These are phyloP conservation scores for Thera obeliscata DNA, from an alignment of 2,888 invertebrate genomes.

Conservation along the genomic window DNA sequence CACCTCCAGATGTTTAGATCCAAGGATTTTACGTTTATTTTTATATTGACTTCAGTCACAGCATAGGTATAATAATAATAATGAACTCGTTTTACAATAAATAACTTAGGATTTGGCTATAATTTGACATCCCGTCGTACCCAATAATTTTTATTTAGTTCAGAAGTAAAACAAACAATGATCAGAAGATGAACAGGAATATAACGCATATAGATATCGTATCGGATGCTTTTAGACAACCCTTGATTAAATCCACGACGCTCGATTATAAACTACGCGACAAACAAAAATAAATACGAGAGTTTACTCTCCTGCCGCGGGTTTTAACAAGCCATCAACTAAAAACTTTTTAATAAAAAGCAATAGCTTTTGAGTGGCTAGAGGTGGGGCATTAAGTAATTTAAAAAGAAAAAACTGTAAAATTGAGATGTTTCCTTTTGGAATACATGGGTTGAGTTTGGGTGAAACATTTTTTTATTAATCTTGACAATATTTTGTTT, in stretches of 20 bases:
- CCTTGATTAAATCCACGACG: conserved; percentile 26
- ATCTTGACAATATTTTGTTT: too few species aligned
- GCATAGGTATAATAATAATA: too few species aligned
- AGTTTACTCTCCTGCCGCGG: conserved; percentile 27
- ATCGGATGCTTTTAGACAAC: background rate
- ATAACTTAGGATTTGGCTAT: too few species aligned
- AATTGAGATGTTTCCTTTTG: background rate
- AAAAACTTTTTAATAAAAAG: conserved; percentile 8
- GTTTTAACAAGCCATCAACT: conserved; percentile 23
- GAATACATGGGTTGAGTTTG: too few species aligned
- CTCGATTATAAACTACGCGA: conserved; percentile 37
- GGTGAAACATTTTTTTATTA: too few species aligned
- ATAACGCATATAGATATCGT: background rate
- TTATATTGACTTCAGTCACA: too few species aligned
- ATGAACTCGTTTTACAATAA: too few species aligned
- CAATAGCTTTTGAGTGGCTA: background rate
- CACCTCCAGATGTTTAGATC: too few species aligned
- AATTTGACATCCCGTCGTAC: too few species aligned
- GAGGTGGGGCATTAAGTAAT: background rate
- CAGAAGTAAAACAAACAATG: background rate
- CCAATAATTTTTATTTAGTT: too few species aligned
- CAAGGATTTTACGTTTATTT: too few species aligned
- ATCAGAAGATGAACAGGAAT: too few species aligned
- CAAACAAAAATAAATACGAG: conserved; percentile 35
- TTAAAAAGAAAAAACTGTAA: background rate